Evolutionary conservation across 2,888 invertebrate species (phyloP).

Genomic region (Athalia cordata): DNA sequence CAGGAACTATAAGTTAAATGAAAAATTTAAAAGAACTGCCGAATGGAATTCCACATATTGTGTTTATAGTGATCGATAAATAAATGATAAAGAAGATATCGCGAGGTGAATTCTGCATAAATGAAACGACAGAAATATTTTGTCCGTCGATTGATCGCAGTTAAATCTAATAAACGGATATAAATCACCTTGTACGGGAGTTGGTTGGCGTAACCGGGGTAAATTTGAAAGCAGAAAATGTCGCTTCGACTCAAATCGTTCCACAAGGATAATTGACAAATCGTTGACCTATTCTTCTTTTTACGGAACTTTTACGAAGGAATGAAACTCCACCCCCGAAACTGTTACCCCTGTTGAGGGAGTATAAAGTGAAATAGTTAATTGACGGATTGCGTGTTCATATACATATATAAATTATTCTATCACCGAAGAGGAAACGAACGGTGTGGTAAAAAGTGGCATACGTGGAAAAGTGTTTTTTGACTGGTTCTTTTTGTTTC

Average conservation of each 20-base stretch:
- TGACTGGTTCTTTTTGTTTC: not conserved
- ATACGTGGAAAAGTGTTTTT: not conserved
- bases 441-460: not conserved
- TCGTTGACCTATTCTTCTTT: not conserved
- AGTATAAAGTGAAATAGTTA: not conserved
- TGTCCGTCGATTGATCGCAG: not conserved
- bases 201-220: not conserved
- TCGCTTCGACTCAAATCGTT: not conserved
- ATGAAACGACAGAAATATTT: not conserved
- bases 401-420: not conserved
- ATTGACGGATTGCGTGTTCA: not conserved
- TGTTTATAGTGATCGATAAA: not conserved
- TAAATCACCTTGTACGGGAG: not conserved
- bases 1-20: no score
- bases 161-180: constrained; percentile 4
- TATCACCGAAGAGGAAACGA: no score
- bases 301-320: not conserved
- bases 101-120: not conserved
- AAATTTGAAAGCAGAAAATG: constrained; percentile 9
- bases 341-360: no score
- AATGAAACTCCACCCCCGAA: not conserved
- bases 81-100: not conserved
- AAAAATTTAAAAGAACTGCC: no score
- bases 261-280: not conserved
- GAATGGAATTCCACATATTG: not conserved